Percentiles rank a stretch among this genome's conserved stretches.
phyloP scores from a whole-genome alignment of 1,140 invertebrate genomes.

The Bathynomus jamesi region DNA sequence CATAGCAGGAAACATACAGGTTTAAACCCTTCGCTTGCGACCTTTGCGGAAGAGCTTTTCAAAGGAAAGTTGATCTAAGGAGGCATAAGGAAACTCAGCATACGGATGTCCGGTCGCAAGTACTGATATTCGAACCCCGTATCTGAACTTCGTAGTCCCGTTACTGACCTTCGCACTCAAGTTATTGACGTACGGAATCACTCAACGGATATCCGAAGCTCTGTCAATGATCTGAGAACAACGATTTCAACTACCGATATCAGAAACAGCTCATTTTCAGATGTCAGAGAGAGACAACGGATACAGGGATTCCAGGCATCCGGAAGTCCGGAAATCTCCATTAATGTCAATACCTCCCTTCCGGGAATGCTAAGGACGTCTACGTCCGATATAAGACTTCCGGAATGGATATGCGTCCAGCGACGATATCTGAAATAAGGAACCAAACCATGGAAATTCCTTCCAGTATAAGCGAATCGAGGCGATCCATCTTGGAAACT shows the following conservation, averaged over 20 bases:
- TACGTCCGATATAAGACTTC: not conserved
- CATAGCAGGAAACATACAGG: constrained; percentile 94
- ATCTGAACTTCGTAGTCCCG: constrained; percentile 7
- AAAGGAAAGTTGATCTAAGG: constrained; percentile 61
- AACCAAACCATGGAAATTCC: not conserved
- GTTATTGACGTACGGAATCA: not conserved
- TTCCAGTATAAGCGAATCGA: not conserved
- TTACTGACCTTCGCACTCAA: not conserved
- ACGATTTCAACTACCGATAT: not conserved
- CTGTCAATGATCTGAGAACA: not conserved
- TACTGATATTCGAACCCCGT: too few species aligned
- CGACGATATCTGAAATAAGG: not conserved
- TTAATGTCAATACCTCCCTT: not conserved
- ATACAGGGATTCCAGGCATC: not conserved
- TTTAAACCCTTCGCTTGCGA: constrained; percentile 96
- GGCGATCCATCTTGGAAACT: too few species aligned
- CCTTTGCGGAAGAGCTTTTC: constrained; percentile 85
- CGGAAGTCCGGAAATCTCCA: not conserved
- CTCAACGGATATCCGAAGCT: not conserved
- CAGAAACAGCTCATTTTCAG: not conserved
- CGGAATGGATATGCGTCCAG: not conserved
- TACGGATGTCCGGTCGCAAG: too few species aligned
- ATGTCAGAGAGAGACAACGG: too few species aligned
- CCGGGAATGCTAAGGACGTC: not conserved
- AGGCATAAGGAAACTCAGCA: constrained; percentile 94